These are phyloP conservation scores for Temnothorax ravouxi DNA, from an alignment of 2,888 invertebrate species.

Conservation along the genomic window DNA sequence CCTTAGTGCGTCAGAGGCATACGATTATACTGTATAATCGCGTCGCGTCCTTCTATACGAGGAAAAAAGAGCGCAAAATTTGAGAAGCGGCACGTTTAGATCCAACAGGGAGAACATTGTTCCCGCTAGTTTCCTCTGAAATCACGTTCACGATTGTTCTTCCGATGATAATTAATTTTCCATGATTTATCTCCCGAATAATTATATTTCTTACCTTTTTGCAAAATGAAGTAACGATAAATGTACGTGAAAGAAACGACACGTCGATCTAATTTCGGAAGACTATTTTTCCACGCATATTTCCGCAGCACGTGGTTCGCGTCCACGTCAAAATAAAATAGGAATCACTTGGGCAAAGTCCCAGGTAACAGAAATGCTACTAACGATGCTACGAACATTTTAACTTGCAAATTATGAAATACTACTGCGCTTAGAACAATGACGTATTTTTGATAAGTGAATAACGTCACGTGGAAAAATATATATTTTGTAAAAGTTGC, in stretches of 20 bases:
- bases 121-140: background rate
- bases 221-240: background rate
- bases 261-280: conserved; percentile 2
- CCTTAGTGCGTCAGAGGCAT: conserved; percentile 1
- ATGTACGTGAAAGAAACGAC: background rate
- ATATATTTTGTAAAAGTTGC: background rate
- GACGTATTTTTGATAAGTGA: background rate
- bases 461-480: background rate
- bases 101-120: background rate
- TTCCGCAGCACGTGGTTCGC: background rate
- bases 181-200: background rate
- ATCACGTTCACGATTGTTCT: background rate
- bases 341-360: background rate
- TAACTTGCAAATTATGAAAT: background rate
- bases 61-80: background rate
- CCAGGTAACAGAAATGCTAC: background rate
- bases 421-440: background rate
- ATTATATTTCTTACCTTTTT: background rate
- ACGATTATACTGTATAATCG: background rate
- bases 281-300: background rate
- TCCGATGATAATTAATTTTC: conserved; percentile 8
- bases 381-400: background rate
- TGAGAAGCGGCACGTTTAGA: background rate
- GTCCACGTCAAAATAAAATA: background rate
- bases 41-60: background rate